phyloP scores from a whole-genome alignment of 2,113 vertebrate genomes.

The Nerophis ophidion region DNA sequence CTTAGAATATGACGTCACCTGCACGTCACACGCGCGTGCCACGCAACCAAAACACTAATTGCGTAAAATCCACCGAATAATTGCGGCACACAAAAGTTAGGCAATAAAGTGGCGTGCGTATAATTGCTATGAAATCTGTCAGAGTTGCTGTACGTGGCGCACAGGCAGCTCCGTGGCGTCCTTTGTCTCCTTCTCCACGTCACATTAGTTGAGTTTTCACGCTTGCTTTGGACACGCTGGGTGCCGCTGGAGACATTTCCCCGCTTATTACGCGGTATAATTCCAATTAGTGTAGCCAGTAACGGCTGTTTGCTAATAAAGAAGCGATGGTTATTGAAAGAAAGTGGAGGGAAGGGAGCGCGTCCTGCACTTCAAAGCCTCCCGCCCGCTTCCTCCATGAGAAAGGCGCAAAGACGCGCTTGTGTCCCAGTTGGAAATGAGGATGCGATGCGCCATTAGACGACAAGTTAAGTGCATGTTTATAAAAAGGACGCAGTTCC shows the following conservation, averaged over 20 bases:
- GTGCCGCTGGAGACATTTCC: constrained; percentile 32
- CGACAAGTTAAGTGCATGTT: constrained; percentile 69
- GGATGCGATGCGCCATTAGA: constrained; percentile 53
- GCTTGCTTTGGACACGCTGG: constrained; percentile 55
- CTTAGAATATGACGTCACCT: not conserved
- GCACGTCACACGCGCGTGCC: not conserved
- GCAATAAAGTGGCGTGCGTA: constrained; percentile 40
- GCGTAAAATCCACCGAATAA: constrained; percentile 52
- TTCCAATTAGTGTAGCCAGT: constrained; percentile 56
- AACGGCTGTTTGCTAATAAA: constrained; percentile 6
- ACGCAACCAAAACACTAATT: constrained; percentile 31
- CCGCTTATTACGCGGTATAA: constrained; percentile 60
- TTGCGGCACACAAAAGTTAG: constrained; percentile 38
- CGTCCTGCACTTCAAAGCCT: constrained; percentile 17
- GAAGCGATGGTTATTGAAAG: not conserved
- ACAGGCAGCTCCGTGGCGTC: constrained; percentile 33
- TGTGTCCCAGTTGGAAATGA: constrained; percentile 48
- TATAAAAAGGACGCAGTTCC: constrained; percentile 47
- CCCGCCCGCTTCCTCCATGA: constrained; percentile 32
- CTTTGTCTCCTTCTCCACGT: constrained; percentile 54
- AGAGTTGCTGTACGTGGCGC: constrained; percentile 31
- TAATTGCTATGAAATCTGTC: constrained; percentile 70
- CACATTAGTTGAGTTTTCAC: constrained; percentile 66
- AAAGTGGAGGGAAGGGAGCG: not conserved
- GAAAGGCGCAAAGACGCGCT: constrained; percentile 56